These are phyloP conservation scores for Antigone vipio DNA, from an alignment of 2,113 vertebrate species.

Conservation along the genomic window DNA sequence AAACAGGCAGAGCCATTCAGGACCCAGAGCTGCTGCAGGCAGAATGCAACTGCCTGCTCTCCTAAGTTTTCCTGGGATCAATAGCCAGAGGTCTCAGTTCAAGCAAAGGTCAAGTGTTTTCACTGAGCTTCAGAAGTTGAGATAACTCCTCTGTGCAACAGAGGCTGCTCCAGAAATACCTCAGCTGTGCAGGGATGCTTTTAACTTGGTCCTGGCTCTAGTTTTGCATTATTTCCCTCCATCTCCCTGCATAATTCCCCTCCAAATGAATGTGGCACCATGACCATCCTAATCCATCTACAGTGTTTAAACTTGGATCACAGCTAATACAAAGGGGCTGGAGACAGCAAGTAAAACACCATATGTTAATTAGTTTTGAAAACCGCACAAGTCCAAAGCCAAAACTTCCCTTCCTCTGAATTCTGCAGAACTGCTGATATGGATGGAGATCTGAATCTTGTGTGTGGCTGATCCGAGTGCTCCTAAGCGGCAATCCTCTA, in stretches of 20 bases:
- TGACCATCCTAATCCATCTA: not conserved
- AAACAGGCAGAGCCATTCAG: not conserved
- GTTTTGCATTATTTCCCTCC: not conserved
- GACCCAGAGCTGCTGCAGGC: not conserved
- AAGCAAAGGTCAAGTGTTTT: conserved; percentile 44
- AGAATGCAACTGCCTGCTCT: not conserved
- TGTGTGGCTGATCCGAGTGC: not conserved
- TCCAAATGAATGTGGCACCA: not conserved
- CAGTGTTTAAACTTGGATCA: not conserved
- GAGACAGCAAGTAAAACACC: not conserved
- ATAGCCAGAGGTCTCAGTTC: conserved; percentile 32
- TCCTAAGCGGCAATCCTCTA: not conserved
- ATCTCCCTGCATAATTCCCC: not conserved
- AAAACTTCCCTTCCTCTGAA: not conserved
- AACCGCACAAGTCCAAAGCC: not conserved
- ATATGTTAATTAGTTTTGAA: conserved; percentile 5
- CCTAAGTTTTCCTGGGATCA: conserved; percentile 18
- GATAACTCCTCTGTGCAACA: not conserved
- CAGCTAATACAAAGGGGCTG: not conserved
- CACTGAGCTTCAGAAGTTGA: conserved; percentile 4
- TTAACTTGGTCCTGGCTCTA: not conserved
- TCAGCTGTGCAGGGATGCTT: not conserved
- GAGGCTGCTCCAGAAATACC: not conserved
- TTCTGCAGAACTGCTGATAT: not conserved
- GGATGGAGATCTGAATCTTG: not conserved